These are phyloP conservation scores for Epinephelus awoara DNA, from an alignment of 2,797 vertebrate species.

Conservation along the genomic window DNA sequence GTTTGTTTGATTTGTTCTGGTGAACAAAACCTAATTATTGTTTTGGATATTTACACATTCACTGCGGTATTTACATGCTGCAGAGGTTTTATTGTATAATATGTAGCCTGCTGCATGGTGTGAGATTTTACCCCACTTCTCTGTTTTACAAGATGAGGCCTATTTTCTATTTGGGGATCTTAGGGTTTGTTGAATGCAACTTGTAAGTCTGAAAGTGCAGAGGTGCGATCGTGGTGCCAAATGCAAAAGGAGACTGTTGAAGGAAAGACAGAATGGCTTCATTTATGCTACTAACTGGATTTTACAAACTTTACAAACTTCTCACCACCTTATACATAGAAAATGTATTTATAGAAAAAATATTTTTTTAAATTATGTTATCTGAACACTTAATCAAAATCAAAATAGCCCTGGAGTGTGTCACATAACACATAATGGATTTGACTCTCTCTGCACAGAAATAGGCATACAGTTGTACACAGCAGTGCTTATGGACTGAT, in stretches of 20 bases:
- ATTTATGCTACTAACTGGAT: not conserved
- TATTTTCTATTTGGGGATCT: conserved; percentile 28
- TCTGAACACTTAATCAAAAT: not conserved
- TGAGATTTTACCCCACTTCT: conserved; percentile 18
- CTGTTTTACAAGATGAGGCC: conserved; percentile 24
- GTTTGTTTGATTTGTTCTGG: conserved; percentile 43
- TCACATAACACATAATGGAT: not conserved
- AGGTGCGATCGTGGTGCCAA: conserved; percentile 17
- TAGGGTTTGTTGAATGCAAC: conserved; percentile 15
- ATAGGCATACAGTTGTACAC: too few species aligned
- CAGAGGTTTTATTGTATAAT: conserved; percentile 28
- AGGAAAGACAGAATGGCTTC: conserved; percentile 6
- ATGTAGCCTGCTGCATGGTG: conserved; percentile 10
- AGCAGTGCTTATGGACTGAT: too few species aligned
- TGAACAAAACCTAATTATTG: conserved; percentile 36
- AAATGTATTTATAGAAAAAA: not conserved
- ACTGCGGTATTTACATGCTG: conserved; percentile 26
- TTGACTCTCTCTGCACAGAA: too few species aligned
- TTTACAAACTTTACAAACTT: conserved; percentile 6
- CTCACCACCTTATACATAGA: not conserved
- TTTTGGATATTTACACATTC: conserved; percentile 44
- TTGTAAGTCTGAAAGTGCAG: conserved; percentile 7
- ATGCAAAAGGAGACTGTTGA: not conserved
- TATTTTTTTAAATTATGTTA: not conserved
- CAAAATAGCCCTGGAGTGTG: not conserved